Conservation (phyloP, 2,113 vertebrate species). For the Oncorhynchus keta region DNA sequence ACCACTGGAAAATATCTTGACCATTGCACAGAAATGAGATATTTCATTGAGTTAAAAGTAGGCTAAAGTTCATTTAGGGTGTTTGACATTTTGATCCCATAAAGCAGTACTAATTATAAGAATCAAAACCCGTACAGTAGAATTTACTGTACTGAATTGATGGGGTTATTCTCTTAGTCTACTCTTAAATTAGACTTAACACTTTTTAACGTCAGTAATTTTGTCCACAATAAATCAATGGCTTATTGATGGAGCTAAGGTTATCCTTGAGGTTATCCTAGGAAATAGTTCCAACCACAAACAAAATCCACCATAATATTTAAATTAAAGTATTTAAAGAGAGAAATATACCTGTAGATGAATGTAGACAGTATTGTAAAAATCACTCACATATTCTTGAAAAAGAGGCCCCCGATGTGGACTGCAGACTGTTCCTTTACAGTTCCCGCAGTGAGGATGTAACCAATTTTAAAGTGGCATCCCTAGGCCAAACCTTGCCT, state of each 20-base stretch:
- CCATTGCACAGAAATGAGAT: too few species aligned
- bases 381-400: constrained; percentile 70
- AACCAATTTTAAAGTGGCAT: constrained; percentile 68
- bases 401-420: constrained; percentile 31
- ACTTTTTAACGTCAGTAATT: too few species aligned
- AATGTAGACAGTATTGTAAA: background rate
- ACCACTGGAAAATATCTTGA: too few species aligned
- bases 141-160: too few species aligned
- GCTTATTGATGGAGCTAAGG: background rate
- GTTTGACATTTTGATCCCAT: too few species aligned
- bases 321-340: background rate
- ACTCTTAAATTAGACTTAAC: too few species aligned
- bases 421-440: constrained; percentile 48
- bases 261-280: background rate
- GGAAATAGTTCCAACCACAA: background rate
- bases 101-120: too few species aligned
- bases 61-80: too few species aligned
- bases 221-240: background rate
- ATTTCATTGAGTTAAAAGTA: too few species aligned
- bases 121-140: too few species aligned
- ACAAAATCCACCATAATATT: background rate
- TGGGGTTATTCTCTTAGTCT: too few species aligned
- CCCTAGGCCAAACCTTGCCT: constrained; percentile 48
- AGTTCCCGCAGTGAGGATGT: constrained; percentile 53
- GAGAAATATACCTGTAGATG: background rate